Evolutionary conservation across 2,113 vertebrate species (phyloP), one percentile per base, ranked within the genome.

Genomic region (Salvelinus fontinalis): DNA sequence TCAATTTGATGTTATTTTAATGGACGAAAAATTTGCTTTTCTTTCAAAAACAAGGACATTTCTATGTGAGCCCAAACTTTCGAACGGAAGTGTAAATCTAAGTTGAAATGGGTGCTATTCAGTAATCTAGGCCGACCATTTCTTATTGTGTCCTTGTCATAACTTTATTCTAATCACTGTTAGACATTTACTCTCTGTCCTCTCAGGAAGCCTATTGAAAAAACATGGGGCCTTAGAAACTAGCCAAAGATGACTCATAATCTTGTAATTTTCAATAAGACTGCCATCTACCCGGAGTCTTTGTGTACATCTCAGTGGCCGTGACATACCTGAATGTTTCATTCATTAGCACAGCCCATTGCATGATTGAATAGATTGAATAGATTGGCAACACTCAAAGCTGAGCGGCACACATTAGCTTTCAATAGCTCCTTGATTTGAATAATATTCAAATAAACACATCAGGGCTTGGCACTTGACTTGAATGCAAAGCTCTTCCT

Each of bases 361-460:
- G 26, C 22, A 27, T 27, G 26, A 31, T 67, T 67, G n/a, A 67
- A 27, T 66, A 66, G 64, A 66, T 13, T 26, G 64, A 66, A 26
- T 67, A 29, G 65, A 67, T 29, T 27, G 24, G 24, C 11, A 14
- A 11, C 65, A 62, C 59, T 62, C 59, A 62, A 16, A 29, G 65
- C 8, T 27, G 65, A 27, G 65, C 22, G 13, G 65, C 24, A 67
- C 26, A 26, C 9, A 27, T 67, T 29, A 67, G 24, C 24, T 29
- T 26, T 64, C 60, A 64, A 64, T 67, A 67, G 14, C 65, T 29
- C 22, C 65, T 67, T 67, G 22, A 64, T 64, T 64, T n/a, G 65
- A 67, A 26, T 27, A 22, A 4, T 29, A 26, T 67, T 31, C 16
- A n/a, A 22, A 29, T 67, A 31, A 67, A 22, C 65, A 67, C 22